Percentiles rank a stretch among this genome's conserved stretches.
phyloP scores from a whole-genome alignment of 2,113 vertebrate genomes.

The Sinocyclocheilus grahami region DNA sequence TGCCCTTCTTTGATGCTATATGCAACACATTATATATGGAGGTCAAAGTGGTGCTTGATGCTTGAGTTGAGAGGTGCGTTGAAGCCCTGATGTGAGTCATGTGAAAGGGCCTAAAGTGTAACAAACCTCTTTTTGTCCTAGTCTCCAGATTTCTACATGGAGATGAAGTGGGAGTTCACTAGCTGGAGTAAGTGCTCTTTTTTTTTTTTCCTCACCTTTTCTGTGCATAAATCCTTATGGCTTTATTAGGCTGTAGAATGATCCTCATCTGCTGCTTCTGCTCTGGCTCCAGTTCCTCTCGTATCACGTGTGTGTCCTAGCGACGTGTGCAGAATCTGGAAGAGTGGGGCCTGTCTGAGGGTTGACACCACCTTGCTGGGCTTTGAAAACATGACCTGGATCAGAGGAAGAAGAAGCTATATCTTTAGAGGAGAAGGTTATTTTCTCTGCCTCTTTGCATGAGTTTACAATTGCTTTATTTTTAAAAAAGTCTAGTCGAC shows the following conservation, averaged over 20 bases:
- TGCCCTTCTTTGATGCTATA: background rate
- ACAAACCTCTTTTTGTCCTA: slow-evolving; percentile 48
- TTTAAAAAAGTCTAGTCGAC: too few species aligned
- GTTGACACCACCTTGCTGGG: slow-evolving; percentile 93
- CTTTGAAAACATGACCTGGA: slow-evolving; percentile 98
- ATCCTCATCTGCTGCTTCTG: background rate
- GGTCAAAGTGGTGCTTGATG: background rate
- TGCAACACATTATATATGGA: background rate
- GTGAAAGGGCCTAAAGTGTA: background rate
- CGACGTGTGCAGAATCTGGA: slow-evolving; percentile 96
- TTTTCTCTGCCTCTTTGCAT: background rate
- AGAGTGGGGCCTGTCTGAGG: slow-evolving; percentile 90
- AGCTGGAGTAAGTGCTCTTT: slow-evolving; percentile 78
- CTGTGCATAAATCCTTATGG: background rate
- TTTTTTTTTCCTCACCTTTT: background rate
- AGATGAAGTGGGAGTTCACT: slow-evolving; percentile 85
- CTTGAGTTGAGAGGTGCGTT: background rate
- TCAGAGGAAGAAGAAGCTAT: slow-evolving; percentile 90
- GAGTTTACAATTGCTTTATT: too few species aligned
- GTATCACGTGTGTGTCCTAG: slow-evolving; percentile 93
- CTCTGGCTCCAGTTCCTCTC: slow-evolving; percentile 82
- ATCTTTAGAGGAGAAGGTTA: slow-evolving; percentile 92
- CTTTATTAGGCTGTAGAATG: too few species aligned
- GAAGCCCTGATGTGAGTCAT: background rate
- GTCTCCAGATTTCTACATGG: slow-evolving; percentile 83